A percentile compares a stretch with the other conserved stretches of the same genome.
phyloP scores from a whole-genome alignment of 2,888 invertebrate genomes.

The Holacanthella duospinosa region DNA sequence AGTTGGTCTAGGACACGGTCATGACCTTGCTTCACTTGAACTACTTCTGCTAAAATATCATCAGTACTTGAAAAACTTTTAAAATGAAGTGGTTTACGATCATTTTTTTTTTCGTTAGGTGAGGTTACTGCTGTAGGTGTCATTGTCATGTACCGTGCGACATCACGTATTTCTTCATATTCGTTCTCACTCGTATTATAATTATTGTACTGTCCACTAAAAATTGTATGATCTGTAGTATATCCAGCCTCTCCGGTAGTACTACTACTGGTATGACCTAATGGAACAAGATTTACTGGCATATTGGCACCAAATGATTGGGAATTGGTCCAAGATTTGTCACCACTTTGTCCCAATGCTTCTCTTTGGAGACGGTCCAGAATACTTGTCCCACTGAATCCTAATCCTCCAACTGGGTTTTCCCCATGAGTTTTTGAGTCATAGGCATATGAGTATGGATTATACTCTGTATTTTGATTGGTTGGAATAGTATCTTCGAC shows the following conservation, averaged over 20 bases:
- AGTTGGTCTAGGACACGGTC: slow-evolving; percentile 35
- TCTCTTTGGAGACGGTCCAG: slow-evolving; percentile 8
- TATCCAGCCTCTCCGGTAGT: too few relatives aligned
- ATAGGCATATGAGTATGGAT: slow-evolving; percentile 36
- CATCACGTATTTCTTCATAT: slow-evolving; percentile 36
- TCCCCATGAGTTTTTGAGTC: slow-evolving; percentile 31
- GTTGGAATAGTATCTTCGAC: not conserved
- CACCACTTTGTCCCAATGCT: not conserved
- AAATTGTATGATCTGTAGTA: not conserved
- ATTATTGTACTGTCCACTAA: not conserved
- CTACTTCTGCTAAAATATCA: slow-evolving; percentile 36
- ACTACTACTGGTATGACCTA: not conserved
- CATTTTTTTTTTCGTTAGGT: not conserved
- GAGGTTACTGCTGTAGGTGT: not conserved
- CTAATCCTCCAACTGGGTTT: not conserved
- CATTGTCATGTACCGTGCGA: slow-evolving; percentile 33
- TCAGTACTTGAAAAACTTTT: slow-evolving; percentile 36
- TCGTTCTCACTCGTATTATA: slow-evolving; percentile 28
- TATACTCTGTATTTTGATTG: slow-evolving; percentile 17
- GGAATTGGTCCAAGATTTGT: not conserved
- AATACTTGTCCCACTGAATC: not conserved
- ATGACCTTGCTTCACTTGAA: slow-evolving; percentile 34
- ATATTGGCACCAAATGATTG: slow-evolving; percentile 1
- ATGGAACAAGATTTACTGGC: slow-evolving; percentile 5
- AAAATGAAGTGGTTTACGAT: slow-evolving; percentile 20